Evolutionary conservation across 2,113 vertebrate genomes (phyloP), one percentile per base, ranked within the genome.

Genomic region (Nesoenas mayeri): DNA sequence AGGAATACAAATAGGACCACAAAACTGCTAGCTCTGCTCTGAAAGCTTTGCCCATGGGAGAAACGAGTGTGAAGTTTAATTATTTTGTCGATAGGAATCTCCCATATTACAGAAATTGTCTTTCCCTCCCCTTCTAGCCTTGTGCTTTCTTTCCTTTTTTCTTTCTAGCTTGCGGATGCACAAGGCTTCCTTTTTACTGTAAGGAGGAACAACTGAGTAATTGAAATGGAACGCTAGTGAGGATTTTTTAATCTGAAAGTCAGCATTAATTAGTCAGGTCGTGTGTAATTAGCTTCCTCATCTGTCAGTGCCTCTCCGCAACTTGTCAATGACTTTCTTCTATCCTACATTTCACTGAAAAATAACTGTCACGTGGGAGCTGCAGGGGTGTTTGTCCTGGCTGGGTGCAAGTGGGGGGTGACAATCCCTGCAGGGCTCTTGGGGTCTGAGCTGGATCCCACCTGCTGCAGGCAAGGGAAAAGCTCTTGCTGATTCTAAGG

Each of bases 231-330:
- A 91, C 92, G 77, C 87, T 92, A 93, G 80, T 85, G 95, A 97
- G 93, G 92, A 92, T 93, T 93, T 94, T 93, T 93, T 97, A 96
- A 96, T 97, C 89, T 93, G 95, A 93, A 96, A 97, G 91, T 89
- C 91, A 92, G 95, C 95, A 96, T 97, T 97, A 97, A 98, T 98
- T 97, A 98, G 95, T 85, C 81, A 58, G 95, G 88, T 91, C 51
- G 6, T 38, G 82, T 93, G 96, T 97, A 98, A 98, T 98, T 97
- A 96, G 94, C 93, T 97, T 95, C 93, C 89, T 97, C 85, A 75
- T 97, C 93, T 97, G 86, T 70, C 94, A 91, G 85, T 88, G 92
- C 95, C 80, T 94, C n/a, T 65, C 78, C 95, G 95, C 95, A 95
- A 89, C 91, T 97, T 79, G 89, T 96, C 96, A 92, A 38, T 93